phyloP scores from a whole-genome alignment of 2,113 vertebrate species.

The Mohoua ochrocephala region DNA sequence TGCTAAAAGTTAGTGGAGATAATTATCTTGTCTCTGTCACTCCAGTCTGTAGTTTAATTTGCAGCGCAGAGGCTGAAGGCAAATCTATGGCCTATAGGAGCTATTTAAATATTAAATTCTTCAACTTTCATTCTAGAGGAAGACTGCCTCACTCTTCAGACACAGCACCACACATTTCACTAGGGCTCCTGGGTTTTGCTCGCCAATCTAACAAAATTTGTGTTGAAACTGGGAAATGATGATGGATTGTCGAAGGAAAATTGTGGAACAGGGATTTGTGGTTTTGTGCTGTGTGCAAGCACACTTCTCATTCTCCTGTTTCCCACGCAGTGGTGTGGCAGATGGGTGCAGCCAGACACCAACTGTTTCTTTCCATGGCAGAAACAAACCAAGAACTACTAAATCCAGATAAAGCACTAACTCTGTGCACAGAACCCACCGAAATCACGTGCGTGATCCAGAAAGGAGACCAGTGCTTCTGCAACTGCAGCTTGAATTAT shows the following conservation, averaged over 20 bases:
- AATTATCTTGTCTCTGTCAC: conserved; percentile 30
- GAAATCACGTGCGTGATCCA: background rate
- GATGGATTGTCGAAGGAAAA: background rate
- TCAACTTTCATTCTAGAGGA: background rate
- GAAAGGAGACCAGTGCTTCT: background rate
- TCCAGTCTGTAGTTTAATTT: background rate
- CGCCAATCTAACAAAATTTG: background rate
- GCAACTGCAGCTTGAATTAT: background rate
- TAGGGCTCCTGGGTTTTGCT: background rate
- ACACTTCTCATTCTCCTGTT: fast-evolving
- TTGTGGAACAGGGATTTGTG: background rate
- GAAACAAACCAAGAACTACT: background rate
- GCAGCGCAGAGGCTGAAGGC: background rate
- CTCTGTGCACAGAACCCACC: background rate
- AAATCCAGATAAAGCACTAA: background rate
- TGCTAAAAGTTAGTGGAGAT: conserved; percentile 28
- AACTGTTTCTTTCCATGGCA: fast-evolving
- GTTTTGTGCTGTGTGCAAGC: background rate
- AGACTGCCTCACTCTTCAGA: background rate
- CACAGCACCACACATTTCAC: background rate
- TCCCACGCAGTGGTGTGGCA: background rate
- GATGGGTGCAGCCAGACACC: background rate
- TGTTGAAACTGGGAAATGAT: background rate
- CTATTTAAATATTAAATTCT: background rate
- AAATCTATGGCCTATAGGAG: background rate